These are phyloP conservation scores for Aelia acuminata DNA, from an alignment of 2,888 invertebrate species.

Conservation along the genomic window DNA sequence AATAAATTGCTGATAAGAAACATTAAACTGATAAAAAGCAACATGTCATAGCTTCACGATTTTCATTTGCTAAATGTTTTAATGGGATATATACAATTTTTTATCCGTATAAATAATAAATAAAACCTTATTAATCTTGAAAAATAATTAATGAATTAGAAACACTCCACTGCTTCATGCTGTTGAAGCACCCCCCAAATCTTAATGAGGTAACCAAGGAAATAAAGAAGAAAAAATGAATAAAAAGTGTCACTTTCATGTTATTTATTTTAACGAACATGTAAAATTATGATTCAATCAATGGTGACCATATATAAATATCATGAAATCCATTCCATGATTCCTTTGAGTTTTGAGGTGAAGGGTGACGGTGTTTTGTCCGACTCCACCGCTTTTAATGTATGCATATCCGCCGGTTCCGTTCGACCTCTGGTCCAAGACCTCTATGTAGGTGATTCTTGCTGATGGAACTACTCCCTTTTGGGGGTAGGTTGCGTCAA, in stretches of 20 bases:
- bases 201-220: too few relatives aligned
- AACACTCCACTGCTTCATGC: too few relatives aligned
- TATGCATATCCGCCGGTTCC: constrained; percentile 43
- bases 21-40: too few relatives aligned
- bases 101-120: too few relatives aligned
- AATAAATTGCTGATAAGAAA: too few relatives aligned
- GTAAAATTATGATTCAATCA: background rate
- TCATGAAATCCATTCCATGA: constrained; percentile 9
- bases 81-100: too few relatives aligned
- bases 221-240: background rate
- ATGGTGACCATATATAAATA: constrained; percentile 29
- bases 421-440: constrained; percentile 35
- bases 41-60: too few relatives aligned
- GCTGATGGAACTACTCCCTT: background rate
- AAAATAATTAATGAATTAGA: too few relatives aligned
- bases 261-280: background rate
- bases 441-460: constrained; percentile 32
- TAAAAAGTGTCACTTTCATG: background rate
- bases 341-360: constrained; percentile 50
- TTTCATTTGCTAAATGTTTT: too few relatives aligned
- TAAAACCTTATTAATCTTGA: too few relatives aligned
- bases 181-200: too few relatives aligned
- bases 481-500: background rate
- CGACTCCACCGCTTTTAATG: constrained; percentile 42
- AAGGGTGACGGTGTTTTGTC: constrained; percentile 1